Evolutionary conservation across 2,113 vertebrate species (phyloP).

Genomic region (Beaufortia kweichowensis): DNA sequence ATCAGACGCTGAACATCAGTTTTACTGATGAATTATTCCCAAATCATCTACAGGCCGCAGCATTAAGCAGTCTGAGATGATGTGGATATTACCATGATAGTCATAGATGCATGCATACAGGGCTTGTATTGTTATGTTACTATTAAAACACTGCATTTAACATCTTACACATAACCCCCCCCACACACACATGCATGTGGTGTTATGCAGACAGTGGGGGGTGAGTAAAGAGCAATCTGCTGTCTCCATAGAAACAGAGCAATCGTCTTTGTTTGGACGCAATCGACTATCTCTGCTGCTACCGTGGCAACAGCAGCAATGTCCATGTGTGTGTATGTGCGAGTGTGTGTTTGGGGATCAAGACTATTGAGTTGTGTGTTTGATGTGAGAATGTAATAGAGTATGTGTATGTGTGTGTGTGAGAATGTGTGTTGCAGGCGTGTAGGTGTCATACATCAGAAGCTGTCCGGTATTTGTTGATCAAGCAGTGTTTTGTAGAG

Average conservation of each 20-base stretch:
- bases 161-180: conserved; percentile 7
- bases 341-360: conserved; percentile 14
- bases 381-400: conserved; percentile 9
- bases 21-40: not conserved
- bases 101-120: not conserved
- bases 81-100: not conserved
- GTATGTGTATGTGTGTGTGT: conserved; percentile 17
- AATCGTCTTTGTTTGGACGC: conserved; percentile 49
- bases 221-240: conserved; percentile 26
- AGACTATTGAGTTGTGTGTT: not conserved
- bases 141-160: conserved; percentile 3
- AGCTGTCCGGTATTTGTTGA: not conserved
- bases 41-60: not conserved
- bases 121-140: not conserved
- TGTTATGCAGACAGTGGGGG: conserved; percentile 2
- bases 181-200: not conserved
- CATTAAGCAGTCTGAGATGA: not conserved
- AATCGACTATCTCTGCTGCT: conserved; percentile 40
- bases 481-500: not conserved
- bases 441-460: conserved; percentile 25
- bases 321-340: conserved; percentile 29
- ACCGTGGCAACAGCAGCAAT: conserved; percentile 42
- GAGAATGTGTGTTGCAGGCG: conserved; percentile 24
- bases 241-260: conserved; percentile 53
- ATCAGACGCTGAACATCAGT: not conserved